Evolutionary conservation across 2,888 invertebrate species (phyloP).

Genomic region (Crossocerus cetratus): DNA sequence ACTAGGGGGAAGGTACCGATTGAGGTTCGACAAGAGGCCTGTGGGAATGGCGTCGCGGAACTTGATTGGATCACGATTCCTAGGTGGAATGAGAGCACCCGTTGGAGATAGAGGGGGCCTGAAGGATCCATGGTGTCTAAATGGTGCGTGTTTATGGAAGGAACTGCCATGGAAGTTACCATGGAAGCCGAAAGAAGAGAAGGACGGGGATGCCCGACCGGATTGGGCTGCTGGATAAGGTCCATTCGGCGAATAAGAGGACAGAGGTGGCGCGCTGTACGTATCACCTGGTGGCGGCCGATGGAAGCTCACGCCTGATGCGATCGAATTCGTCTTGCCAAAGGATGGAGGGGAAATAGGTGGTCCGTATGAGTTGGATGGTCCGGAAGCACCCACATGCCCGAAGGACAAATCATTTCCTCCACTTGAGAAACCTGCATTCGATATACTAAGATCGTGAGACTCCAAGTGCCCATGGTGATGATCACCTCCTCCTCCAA

Average conservation of each 20-base stretch:
- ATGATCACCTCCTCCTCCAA: conserved; percentile 2
- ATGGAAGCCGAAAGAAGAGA: conserved; percentile 31
- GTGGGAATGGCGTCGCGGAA: conserved; percentile 87
- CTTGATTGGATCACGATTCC: conserved; percentile 80
- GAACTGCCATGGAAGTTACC: conserved; percentile 64
- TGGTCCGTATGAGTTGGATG: conserved; percentile 52
- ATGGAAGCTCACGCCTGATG: conserved; percentile 31
- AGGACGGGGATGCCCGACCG: conserved; percentile 76
- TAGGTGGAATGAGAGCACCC: conserved; percentile 65
- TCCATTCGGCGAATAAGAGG: conserved; percentile 71
- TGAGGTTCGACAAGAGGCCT: conserved; percentile 79
- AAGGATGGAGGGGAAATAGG: conserved; percentile 63
- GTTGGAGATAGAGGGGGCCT: conserved; percentile 58
- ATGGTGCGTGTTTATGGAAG: conserved; percentile 70
- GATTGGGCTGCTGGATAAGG: conserved; percentile 75
- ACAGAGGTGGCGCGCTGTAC: conserved; percentile 66
- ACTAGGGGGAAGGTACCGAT: conserved; percentile 77
- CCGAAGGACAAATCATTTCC: conserved; percentile 57
- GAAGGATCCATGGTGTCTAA: conserved; percentile 47
- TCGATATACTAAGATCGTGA: conserved; percentile 35
- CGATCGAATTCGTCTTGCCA: conserved; percentile 75
- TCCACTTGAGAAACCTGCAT: not conserved
- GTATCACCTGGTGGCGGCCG: conserved; percentile 54
- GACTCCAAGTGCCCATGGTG: conserved; percentile 17
- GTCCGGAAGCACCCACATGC: conserved; percentile 53